Evolutionary conservation across 2,113 vertebrate species (phyloP).

Genomic region (Myanophis thanlyinensis): DNA sequence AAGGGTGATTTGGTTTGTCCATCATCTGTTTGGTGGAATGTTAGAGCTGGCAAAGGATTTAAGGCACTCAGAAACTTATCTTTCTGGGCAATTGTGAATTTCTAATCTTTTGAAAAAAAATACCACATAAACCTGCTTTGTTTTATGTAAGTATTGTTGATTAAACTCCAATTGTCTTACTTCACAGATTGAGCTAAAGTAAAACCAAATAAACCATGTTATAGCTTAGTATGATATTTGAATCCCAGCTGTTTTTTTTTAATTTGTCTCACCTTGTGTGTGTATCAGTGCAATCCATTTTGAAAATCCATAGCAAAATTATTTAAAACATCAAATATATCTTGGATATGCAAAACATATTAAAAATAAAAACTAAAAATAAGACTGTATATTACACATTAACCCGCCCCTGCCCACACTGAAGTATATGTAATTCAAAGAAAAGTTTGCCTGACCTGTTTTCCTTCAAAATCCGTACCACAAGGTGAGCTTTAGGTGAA

Average conservation of each 20-base stretch:
- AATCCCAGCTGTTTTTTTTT: not conserved
- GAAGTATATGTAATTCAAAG: not conserved
- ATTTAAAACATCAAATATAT: not conserved
- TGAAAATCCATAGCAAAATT: not conserved
- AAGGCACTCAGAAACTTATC: not conserved
- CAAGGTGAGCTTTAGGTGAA: not conserved
- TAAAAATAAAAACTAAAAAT: not conserved
- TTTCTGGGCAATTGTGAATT: not conserved
- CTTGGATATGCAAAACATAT: not conserved
- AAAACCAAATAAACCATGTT: not conserved
- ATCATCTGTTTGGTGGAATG: not conserved
- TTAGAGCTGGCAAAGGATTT: not conserved
- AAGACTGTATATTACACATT: not conserved
- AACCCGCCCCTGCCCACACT: not conserved
- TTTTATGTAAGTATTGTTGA: not conserved
- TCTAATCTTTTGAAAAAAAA: not conserved
- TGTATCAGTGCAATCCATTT: not conserved
- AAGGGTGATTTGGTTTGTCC: not conserved
- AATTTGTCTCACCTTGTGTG: not conserved
- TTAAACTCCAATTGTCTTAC: not conserved
- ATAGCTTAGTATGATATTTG: not conserved
- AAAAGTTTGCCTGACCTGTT: not conserved
- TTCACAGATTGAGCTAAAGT: not conserved
- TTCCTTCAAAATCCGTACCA: not conserved
- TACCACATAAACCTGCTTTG: not conserved